A percentile compares a stretch with the other conserved stretches of the same genome.
phyloP scores from a whole-genome alignment of 1,140 invertebrate species.

The Diorhabda sublineata region DNA sequence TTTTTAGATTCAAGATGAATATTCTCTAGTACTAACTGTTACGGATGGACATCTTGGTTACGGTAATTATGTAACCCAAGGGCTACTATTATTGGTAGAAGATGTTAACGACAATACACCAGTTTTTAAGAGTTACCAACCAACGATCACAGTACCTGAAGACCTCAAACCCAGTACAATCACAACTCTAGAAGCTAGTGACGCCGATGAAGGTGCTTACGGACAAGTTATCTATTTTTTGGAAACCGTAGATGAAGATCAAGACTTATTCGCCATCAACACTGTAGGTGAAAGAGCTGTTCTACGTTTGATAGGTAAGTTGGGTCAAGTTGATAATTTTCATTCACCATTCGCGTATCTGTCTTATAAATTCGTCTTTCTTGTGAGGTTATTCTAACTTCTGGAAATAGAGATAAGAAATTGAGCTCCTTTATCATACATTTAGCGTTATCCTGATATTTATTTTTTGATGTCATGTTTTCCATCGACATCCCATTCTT shows the following conservation, averaged over 20 bases:
- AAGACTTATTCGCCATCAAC: conserved; percentile 70
- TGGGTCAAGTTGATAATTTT: too few species aligned
- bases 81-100: conserved; percentile 80
- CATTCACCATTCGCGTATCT: too few species aligned
- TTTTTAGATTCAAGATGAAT: conserved; percentile 74
- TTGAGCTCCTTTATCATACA: too few species aligned
- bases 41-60: conserved; percentile 84
- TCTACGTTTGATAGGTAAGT: conserved; percentile 63
- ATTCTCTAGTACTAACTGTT: conserved; percentile 80
- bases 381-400: neutral
- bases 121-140: conserved; percentile 79
- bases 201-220: conserved; percentile 85
- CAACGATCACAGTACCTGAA: conserved; percentile 74
- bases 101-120: conserved; percentile 91
- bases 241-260: conserved; percentile 74
- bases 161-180: conserved; percentile 70
- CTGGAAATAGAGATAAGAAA: too few species aligned
- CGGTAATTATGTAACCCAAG: conserved; percentile 86
- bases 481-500: too few species aligned
- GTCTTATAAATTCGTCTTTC: too few species aligned
- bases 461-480: too few species aligned
- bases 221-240: conserved; percentile 66
- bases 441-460: too few species aligned
- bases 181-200: conserved; percentile 78
- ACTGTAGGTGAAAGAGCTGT: conserved; percentile 87